phyloP scores from a whole-genome alignment of 1,140 invertebrate species.

The Heterodera schachtii region DNA sequence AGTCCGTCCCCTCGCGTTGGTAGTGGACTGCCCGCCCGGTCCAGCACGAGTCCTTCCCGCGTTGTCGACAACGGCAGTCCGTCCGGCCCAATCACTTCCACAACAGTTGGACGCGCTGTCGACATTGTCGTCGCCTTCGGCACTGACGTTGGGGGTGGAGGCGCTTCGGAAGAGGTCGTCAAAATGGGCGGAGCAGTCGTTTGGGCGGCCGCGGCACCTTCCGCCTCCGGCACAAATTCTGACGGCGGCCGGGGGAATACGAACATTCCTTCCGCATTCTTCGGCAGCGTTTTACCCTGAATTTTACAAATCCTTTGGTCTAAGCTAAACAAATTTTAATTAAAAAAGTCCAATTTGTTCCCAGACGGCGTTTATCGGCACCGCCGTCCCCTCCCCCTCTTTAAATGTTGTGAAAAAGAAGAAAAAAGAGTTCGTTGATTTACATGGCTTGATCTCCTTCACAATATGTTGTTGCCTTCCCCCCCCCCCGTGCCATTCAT shows the following conservation, averaged over 20 bases:
- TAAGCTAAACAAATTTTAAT: too few species aligned
- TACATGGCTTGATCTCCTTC: too few species aligned
- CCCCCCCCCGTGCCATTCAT: too few species aligned
- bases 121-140: background rate
- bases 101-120: background rate
- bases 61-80: conserved; percentile 47
- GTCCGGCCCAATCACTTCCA: conserved; percentile 49
- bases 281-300: conserved; percentile 3
- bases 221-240: conserved; percentile 9
- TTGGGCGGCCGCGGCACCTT: background rate
- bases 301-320: background rate
- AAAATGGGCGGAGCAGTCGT: background rate
- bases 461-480: background rate
- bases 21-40: conserved; percentile 33
- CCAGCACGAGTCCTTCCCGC: conserved; percentile 34
- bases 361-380: background rate
- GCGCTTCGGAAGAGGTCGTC: background rate
- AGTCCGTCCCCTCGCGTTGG: conserved; percentile 30
- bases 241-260: conserved; percentile 14
- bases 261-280: conserved; percentile 16
- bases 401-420: too few species aligned
- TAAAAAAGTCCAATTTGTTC: too few species aligned
- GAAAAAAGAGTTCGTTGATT: too few species aligned
- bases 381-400: background rate
- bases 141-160: background rate